Evolutionary conservation across 1,140 invertebrate genomes (phyloP).

Genomic region (Brachionus manjavacas): DNA sequence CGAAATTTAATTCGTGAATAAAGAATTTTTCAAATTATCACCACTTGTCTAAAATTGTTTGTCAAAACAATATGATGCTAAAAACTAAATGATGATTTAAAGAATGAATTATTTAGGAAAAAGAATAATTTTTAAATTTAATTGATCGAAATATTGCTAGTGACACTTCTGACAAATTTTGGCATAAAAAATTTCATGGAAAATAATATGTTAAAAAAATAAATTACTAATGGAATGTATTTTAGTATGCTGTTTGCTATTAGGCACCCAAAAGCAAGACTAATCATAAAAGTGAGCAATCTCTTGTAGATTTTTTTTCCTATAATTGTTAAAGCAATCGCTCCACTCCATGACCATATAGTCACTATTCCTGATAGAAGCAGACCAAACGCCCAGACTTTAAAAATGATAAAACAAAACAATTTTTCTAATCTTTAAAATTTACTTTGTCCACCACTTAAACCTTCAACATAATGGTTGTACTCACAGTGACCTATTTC

Average conservation of each 20-base stretch:
- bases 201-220: not conserved
- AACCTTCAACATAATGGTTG: not conserved
- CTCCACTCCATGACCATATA: conserved; percentile 63
- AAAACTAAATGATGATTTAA: no score
- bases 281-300: conserved; percentile 63
- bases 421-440: not conserved
- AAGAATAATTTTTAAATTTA: no score
- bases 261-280: conserved; percentile 66
- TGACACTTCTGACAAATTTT: no score
- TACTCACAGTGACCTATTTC: conserved; percentile 22
- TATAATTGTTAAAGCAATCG: conserved; percentile 63
- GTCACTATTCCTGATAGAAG: conserved; percentile 53
- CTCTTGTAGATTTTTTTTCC: conserved; percentile 61
- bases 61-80: no score
- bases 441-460: not conserved
- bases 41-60: no score
- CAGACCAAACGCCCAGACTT: not conserved
- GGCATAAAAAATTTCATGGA: no score
- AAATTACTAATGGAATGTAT: conserved; percentile 63
- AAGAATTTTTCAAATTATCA: no score
- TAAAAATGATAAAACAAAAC: not conserved
- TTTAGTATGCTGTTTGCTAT: conserved; percentile 65
- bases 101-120: no score
- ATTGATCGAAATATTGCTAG: no score
- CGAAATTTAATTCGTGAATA: no score